Evolutionary conservation across 2,113 vertebrate genomes (phyloP).

Genomic region (Nesospiza acunhae): DNA sequence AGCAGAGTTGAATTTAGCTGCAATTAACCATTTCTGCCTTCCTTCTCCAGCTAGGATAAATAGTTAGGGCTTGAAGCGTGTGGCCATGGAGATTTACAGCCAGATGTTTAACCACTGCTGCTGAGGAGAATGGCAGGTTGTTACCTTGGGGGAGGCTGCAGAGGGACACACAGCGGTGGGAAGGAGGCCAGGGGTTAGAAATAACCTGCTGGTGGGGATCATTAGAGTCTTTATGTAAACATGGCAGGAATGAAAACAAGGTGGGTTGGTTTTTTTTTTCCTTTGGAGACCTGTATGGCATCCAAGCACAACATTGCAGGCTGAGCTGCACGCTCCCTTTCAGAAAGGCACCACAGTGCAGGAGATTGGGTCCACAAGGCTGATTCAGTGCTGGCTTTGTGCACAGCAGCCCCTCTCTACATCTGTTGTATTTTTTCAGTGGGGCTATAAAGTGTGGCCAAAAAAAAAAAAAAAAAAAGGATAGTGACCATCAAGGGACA

Average conservation of each 20-base stretch:
- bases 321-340: slow-evolving; percentile 50
- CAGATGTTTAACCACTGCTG: slow-evolving; percentile 16
- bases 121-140: slow-evolving; percentile 56
- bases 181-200: slow-evolving; percentile 61
- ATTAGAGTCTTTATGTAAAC: slow-evolving; percentile 76
- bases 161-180: not conserved
- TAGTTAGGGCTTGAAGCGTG: not conserved
- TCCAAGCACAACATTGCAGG: slow-evolving; percentile 79
- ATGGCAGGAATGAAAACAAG: slow-evolving; percentile 75
- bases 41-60: not conserved
- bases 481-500: not conserved
- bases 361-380: not conserved
- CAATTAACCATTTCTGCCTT: not conserved
- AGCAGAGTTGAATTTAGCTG: not conserved
- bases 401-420: not conserved
- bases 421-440: slow-evolving; percentile 63
- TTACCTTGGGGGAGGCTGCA: not conserved
- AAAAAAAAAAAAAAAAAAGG: not conserved
- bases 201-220: slow-evolving; percentile 72
- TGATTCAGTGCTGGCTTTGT: slow-evolving; percentile 72
- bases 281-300: slow-evolving; percentile 69
- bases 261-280: not conserved
- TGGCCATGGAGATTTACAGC: not conserved
- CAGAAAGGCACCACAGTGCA: slow-evolving; percentile 75
- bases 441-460: not conserved